Evolutionary conservation across 1,140 invertebrate species (phyloP).

Genomic region (Araneus ventricosus): DNA sequence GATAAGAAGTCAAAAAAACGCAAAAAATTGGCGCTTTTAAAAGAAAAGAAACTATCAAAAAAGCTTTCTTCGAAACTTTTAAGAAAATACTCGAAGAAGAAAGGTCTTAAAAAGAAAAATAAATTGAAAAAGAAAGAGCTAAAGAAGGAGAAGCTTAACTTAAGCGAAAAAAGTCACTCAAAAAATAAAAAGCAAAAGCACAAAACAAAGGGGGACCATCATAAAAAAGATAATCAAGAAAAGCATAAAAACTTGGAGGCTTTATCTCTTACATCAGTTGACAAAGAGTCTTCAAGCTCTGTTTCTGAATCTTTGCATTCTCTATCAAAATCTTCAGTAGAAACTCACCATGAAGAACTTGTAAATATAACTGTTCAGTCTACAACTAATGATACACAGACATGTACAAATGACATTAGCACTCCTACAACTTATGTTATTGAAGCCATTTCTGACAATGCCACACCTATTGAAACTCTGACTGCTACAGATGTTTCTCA

Average conservation of each 20-base stretch:
- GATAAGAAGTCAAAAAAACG: constrained; percentile 69
- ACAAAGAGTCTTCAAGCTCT: background rate
- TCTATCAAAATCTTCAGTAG: background rate
- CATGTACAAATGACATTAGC: constrained; percentile 6
- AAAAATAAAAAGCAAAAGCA: constrained; percentile 73
- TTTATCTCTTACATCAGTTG: background rate
- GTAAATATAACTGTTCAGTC: background rate
- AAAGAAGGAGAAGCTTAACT: constrained; percentile 49
- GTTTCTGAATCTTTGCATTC: constrained; percentile 16
- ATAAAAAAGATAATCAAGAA: constrained; percentile 63
- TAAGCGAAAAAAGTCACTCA: constrained; percentile 4
- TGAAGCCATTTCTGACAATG: constrained; percentile 57
- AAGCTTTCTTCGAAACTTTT: constrained; percentile 76
- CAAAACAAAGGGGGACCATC: constrained; percentile 66
- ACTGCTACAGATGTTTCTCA: constrained; percentile 36
- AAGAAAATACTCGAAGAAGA: constrained; percentile 73
- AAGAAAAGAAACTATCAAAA: constrained; percentile 77
- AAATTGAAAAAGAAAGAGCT: constrained; percentile 69
- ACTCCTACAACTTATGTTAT: constrained; percentile 32
- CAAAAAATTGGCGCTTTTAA: constrained; percentile 55
- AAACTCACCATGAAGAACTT: background rate
- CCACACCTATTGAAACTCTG: constrained; percentile 29
- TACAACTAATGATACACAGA: background rate
- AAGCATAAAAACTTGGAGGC: constrained; percentile 52
- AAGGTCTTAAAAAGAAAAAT: constrained; percentile 75